Conservation (phyloP, 2,113 vertebrate species). For the Suncus etruscus region DNA sequence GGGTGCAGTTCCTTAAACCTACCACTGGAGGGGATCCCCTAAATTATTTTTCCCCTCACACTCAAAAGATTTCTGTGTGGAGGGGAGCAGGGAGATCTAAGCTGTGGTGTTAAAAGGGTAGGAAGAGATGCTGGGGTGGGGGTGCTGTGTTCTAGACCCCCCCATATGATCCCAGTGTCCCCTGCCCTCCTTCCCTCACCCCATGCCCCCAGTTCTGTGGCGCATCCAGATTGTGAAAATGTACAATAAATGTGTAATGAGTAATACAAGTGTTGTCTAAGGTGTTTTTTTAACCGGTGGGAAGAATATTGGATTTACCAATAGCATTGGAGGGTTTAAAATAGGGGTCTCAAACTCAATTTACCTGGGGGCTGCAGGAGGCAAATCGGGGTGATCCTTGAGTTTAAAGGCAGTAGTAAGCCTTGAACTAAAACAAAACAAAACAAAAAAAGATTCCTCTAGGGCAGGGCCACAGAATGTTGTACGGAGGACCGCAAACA, state of each 20-base stretch:
- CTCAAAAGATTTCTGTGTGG: constrained; percentile 72
- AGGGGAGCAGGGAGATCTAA: constrained; percentile 73
- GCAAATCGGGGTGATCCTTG: not conserved
- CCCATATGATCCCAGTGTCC: constrained; percentile 80
- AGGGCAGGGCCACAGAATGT: too few species aligned
- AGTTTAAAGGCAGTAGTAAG: too few species aligned
- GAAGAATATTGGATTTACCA: constrained; percentile 21
- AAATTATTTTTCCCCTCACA: constrained; percentile 44
- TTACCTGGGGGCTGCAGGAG: too few species aligned
- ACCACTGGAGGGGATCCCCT: constrained; percentile 67
- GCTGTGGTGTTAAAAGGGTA: constrained; percentile 81
- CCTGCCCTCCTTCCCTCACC: constrained; percentile 74
- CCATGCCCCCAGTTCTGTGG: constrained; percentile 80
- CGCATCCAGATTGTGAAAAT: constrained; percentile 86
- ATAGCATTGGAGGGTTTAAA: constrained; percentile 9
- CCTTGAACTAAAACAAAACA: too few species aligned
- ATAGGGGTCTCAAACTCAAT: too few species aligned
- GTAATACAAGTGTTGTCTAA: constrained; percentile 72
- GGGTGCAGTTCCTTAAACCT: constrained; percentile 72
- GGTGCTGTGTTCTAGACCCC: constrained; percentile 76
- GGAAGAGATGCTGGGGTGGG: constrained; percentile 83
- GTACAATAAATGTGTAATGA: constrained; percentile 86
- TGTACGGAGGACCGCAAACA: too few species aligned
- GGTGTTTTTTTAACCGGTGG: constrained; percentile 58
- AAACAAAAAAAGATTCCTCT: too few species aligned